Conservation (phyloP, 2,888 invertebrate genomes). For the Cantharis nigra region DNA sequence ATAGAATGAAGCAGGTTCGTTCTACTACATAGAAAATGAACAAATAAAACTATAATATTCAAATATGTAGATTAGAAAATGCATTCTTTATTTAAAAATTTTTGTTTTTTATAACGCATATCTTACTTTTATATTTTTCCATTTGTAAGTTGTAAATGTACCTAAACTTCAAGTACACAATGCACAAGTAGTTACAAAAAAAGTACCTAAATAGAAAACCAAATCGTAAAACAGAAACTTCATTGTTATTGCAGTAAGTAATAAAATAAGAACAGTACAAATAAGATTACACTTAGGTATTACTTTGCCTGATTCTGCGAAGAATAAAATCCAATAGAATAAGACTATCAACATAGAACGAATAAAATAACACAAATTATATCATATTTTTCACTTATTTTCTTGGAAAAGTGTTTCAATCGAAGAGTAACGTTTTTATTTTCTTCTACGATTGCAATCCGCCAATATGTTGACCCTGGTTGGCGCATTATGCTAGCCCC, state of each 20-base stretch:
- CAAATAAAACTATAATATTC: no score
- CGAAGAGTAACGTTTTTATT: background rate
- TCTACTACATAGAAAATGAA: no score
- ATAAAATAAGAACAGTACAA: background rate
- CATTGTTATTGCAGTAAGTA: background rate
- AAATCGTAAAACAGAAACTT: background rate
- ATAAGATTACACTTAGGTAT: background rate
- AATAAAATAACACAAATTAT: background rate
- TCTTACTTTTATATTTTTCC: background rate
- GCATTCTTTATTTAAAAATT: background rate
- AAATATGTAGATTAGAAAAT: no score
- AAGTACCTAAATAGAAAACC: background rate
- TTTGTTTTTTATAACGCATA: background rate
- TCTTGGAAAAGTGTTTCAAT: background rate
- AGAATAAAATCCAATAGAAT: background rate
- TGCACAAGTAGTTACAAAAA: background rate
- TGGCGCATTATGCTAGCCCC: no score
- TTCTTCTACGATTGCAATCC: no score
- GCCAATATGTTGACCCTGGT: no score
- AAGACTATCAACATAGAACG: background rate
- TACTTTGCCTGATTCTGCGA: background rate
- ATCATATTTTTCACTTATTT: background rate
- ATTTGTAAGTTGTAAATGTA: background rate
- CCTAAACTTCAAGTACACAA: background rate
- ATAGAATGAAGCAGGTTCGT: no score